Base-by-base conservation (phyloP, 2,888 invertebrate species). In the Diloba caeruleocephala region DNA sequence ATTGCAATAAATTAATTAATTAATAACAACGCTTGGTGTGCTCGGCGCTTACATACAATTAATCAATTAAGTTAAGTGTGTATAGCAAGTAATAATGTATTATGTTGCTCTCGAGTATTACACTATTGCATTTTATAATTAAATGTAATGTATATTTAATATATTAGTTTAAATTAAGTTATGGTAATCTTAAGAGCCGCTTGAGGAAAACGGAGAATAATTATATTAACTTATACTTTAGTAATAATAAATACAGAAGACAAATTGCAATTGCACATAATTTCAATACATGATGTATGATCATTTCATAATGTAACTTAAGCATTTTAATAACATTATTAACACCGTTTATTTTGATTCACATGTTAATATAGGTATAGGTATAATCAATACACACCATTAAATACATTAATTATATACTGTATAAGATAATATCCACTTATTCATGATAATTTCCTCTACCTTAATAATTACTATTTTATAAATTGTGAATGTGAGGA, bases 271-370 rank as follows among this genome's bases (percentile, higher is more conserved):
- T 28, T 5, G 21, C 8, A n/a, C 12, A 14, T 34, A 36, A 48
- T 48, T 45, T 36, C 13, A 36, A 53, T 59, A 6, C 15, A 19
- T 39, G 19, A 26, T 12, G 2, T 8, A 19, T 39, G 19, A 26
- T 12, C 1, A 9, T 14, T 34, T 36, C 43, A 1, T 15, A 43
- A 50, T 32, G n/a, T 10, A 17, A 14, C 12, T 46, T 21, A 12
- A 48, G 26, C 31, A 43, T 48, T 44, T 29, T 32, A 41, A 50
- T 58, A 21, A 10, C 26, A 17, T 26, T 25, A 38, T 26, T 50
- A 36, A 17, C 17, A 4, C 43, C 13, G n/a, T 36, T 36, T 31
- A 58, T 38, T 58, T 58, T 58, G 58, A 43, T 59, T 58, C 6
- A 51, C 21, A 36, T 28, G 17, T 26, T 2, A n/a, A 21, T n/a